Percentiles rank a stretch among this genome's conserved stretches.
These are phyloP conservation scores for Idaea biselata DNA, from an alignment of 2,888 invertebrate genomes.

Conservation along the genomic window DNA sequence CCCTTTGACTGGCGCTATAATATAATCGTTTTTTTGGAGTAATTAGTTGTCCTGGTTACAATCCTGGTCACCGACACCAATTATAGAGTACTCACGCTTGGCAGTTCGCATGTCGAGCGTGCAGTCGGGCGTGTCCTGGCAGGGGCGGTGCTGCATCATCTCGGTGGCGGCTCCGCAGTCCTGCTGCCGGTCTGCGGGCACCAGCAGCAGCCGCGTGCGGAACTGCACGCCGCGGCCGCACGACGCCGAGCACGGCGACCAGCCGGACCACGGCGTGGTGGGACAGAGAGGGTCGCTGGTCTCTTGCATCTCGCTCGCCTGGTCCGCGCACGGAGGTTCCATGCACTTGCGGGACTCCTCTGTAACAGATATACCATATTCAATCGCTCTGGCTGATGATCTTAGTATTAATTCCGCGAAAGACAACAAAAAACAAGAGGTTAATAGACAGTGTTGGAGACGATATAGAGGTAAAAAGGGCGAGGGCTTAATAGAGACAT, in stretches of 20 bases:
- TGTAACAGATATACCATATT: slow-evolving; percentile 26
- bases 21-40: no score
- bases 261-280: slow-evolving; percentile 93
- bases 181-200: slow-evolving; percentile 83
- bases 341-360: slow-evolving; percentile 92
- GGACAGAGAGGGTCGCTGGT: slow-evolving; percentile 84
- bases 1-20: no score
- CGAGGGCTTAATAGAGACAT: no score
- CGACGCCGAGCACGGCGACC: slow-evolving; percentile 94
- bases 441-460: no score
- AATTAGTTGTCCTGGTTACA: no score
- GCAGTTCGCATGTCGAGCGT: slow-evolving; percentile 87
- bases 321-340: slow-evolving; percentile 83
- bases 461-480: no score
- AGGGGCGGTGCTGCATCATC: slow-evolving; percentile 88
- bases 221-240: slow-evolving; percentile 90
- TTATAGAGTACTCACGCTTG: slow-evolving; percentile 80
- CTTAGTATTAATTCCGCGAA: no score
- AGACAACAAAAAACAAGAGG: no score
- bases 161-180: slow-evolving; percentile 85
- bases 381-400: neutral
- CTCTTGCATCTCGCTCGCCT: slow-evolving; percentile 56
- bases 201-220: slow-evolving; percentile 85
- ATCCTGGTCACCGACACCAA: no score
- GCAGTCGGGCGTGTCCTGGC: slow-evolving; percentile 85